Conservation (phyloP, 2,888 invertebrate genomes). For the Plebejus argus region DNA sequence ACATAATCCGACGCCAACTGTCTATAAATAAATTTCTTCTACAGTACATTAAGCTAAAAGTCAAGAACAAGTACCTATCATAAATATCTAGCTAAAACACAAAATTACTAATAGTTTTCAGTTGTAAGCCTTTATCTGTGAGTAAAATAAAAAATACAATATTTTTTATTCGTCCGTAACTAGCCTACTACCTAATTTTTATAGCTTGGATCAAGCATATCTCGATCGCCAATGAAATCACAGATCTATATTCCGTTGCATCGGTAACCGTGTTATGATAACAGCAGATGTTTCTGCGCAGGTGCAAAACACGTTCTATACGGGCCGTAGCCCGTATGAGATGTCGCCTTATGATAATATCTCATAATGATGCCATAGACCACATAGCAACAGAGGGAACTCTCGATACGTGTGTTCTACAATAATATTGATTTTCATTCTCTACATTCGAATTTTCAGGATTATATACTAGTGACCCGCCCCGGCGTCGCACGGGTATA, state of each 20-base stretch:
- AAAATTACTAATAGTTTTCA: not conserved
- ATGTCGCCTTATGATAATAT: slow-evolving; percentile 24
- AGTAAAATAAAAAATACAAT: too few relatives aligned
- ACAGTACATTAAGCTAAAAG: too few relatives aligned
- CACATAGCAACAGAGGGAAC: not conserved
- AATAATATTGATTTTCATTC: too few relatives aligned
- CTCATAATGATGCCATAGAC: not conserved
- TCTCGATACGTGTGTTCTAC: not conserved
- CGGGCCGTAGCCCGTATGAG: slow-evolving; percentile 24
- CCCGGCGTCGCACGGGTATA: too few relatives aligned
- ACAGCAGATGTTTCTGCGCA: slow-evolving; percentile 22
- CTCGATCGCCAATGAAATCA: not conserved
- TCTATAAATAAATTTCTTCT: too few relatives aligned
- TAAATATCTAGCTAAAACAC: not conserved
- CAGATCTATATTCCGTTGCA: not conserved
- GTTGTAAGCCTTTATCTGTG: too few relatives aligned
- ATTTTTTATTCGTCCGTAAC: too few relatives aligned
- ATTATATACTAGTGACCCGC: too few relatives aligned
- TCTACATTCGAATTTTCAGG: too few relatives aligned
- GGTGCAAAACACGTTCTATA: slow-evolving; percentile 26
- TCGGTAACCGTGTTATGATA: slow-evolving; percentile 19
- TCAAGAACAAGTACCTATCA: too few relatives aligned
- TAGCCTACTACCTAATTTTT: too few relatives aligned
- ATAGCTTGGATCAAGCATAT: not conserved
- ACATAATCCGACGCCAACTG: too few relatives aligned